Conservation (phyloP, 2,888 invertebrate genomes). For the Cantharis flavilabris region DNA sequence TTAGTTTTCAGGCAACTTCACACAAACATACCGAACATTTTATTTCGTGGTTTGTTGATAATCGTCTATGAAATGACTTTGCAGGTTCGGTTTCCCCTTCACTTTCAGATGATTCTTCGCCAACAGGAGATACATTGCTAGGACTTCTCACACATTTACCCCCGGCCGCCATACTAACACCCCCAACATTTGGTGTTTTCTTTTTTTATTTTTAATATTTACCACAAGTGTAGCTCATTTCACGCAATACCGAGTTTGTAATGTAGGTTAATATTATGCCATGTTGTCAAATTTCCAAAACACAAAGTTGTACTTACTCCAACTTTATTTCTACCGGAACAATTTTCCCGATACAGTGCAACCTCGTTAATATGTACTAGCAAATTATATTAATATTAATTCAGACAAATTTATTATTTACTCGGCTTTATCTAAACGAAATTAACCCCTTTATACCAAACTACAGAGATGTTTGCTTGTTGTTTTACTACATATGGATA, state of each 20-base stretch:
- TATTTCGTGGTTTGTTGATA: conserved; percentile 83
- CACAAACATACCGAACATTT: conserved; percentile 73
- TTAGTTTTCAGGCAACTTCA: conserved; percentile 33
- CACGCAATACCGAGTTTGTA: conserved; percentile 15
- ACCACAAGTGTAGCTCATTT: conserved; percentile 18
- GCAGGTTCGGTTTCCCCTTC: conserved; percentile 83
- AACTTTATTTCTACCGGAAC: background rate
- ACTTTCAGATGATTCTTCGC: conserved; percentile 75
- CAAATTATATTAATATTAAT: too few relatives aligned
- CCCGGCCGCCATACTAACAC: conserved; percentile 48
- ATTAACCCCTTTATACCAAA: too few relatives aligned
- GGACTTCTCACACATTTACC: conserved; percentile 50
- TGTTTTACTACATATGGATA: too few relatives aligned
- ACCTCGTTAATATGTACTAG: too few relatives aligned
- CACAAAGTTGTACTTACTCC: background rate
- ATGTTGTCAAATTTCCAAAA: conserved; percentile 11
- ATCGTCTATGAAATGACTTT: conserved; percentile 73
- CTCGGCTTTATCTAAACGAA: too few relatives aligned
- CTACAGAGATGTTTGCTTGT: too few relatives aligned
- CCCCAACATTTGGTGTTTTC: conserved; percentile 31
- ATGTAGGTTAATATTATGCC: conserved; percentile 27
- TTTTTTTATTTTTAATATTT: conserved; percentile 17
- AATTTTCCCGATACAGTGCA: background rate
- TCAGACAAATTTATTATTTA: too few relatives aligned
- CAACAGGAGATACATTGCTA: conserved; percentile 48